Percentiles rank a stretch among this genome's conserved stretches.
Conservation (phyloP, 2,888 invertebrate genomes). For the Brachyptera putata region DNA sequence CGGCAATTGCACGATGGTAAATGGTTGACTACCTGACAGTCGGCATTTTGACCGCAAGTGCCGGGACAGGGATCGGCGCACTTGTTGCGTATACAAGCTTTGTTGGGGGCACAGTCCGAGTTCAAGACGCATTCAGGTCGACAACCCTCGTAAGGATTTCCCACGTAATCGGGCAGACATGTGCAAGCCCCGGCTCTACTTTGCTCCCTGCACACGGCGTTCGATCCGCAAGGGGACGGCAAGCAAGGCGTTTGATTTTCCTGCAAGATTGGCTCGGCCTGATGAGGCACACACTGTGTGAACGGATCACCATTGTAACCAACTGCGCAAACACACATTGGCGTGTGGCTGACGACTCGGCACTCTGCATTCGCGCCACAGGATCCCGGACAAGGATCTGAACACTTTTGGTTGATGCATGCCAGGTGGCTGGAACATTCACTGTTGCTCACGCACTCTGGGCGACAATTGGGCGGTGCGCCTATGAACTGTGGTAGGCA, state of each 20-base stretch:
- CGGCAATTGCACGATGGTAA: constrained; percentile 56
- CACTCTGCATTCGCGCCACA: constrained; percentile 59
- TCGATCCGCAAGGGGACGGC: constrained; percentile 50
- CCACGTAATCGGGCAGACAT: constrained; percentile 50
- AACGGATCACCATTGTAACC: constrained; percentile 64
- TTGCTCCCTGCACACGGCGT: constrained; percentile 50
- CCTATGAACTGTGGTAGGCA: constrained; percentile 42
- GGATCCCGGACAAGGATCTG: constrained; percentile 52
- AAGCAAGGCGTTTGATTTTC: constrained; percentile 55
- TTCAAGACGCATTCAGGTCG: constrained; percentile 54
- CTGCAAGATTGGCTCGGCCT: constrained; percentile 37
- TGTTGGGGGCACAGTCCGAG: constrained; percentile 53
- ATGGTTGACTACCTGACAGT: constrained; percentile 43
- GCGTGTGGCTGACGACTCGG: constrained; percentile 67
- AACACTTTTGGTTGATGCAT: constrained; percentile 52
- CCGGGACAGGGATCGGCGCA: constrained; percentile 57
- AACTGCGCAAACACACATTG: constrained; percentile 60
- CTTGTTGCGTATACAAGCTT: constrained; percentile 53
- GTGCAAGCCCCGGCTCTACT: constrained; percentile 52
- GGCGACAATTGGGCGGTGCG: constrained; percentile 40
- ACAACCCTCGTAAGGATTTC: constrained; percentile 57
- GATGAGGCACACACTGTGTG: constrained; percentile 44
- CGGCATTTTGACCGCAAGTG: constrained; percentile 49
- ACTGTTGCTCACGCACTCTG: constrained; percentile 56
- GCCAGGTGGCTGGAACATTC: constrained; percentile 49